Conservation (phyloP, 2,113 vertebrate species). For the Malurus alboscapulatus region DNA sequence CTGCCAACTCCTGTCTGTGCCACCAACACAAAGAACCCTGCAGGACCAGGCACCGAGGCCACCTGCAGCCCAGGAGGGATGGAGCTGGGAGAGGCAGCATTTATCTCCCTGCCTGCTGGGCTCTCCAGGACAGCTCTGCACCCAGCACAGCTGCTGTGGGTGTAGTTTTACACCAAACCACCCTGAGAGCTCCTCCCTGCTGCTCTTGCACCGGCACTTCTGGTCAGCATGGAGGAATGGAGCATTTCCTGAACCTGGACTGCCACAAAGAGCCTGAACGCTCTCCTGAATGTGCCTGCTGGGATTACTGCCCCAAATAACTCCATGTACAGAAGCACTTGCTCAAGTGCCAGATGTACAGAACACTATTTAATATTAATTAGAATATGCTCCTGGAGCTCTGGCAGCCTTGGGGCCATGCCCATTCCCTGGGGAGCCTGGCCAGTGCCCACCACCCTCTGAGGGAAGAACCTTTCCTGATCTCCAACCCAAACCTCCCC, state of each 20-base stretch:
- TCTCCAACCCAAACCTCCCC: rapidly evolving
- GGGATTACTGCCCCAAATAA: not conserved
- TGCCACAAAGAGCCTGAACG: not conserved
- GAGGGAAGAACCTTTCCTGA: not conserved
- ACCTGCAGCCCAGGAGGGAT: not conserved
- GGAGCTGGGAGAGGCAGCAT: not conserved
- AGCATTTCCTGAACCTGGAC: rapidly evolving
- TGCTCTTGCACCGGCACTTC: rapidly evolving
- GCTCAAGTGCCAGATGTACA: not conserved
- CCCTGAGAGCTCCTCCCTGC: not conserved
- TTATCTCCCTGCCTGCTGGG: not conserved
- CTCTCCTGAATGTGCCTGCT: not conserved
- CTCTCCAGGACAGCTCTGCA: not conserved
- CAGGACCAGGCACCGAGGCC: rapidly evolving
- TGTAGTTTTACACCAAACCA: not conserved
- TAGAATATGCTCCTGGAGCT: not conserved
- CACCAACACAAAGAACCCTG: not conserved
- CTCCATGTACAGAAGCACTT: not conserved
- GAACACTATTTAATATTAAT: not conserved
- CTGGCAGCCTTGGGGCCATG: not conserved
- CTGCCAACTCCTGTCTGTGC: not conserved
- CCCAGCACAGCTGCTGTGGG: not conserved
- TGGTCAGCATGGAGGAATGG: rapidly evolving
- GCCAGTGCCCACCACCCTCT: not conserved
- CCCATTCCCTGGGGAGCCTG: not conserved